phyloP scores from a whole-genome alignment of 1,140 invertebrate genomes.

The Papilio polyxenes region DNA sequence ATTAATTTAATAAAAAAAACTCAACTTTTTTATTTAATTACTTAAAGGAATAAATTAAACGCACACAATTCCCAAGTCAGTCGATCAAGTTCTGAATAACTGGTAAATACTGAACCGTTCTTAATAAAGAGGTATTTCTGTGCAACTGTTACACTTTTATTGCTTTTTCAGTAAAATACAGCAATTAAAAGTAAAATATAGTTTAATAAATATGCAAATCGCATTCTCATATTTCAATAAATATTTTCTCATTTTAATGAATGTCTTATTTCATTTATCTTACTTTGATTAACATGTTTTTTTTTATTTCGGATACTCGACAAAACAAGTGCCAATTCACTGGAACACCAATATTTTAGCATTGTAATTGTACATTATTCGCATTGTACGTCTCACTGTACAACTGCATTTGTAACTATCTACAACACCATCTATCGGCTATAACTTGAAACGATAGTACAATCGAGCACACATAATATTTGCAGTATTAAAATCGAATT shows the following conservation, averaged over 20 bases:
- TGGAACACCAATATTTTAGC: not conserved
- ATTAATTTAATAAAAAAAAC: not conserved
- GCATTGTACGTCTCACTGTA: not conserved
- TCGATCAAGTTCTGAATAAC: too few species aligned
- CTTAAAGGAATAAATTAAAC: too few species aligned
- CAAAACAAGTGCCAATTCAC: not conserved
- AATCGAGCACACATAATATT: slow-evolving; percentile 7
- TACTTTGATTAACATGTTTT: not conserved
- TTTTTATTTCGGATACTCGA: not conserved
- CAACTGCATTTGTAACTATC: slow-evolving; percentile 20
- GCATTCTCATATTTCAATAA: not conserved
- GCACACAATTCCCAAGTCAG: too few species aligned
- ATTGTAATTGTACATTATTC: not conserved
- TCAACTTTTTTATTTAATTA: too few species aligned
- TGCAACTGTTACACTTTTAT: not conserved
- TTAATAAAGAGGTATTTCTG: not conserved
- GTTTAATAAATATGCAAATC: not conserved
- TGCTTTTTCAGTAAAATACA: not conserved
- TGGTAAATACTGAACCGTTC: too few species aligned
- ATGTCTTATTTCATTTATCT: not conserved
- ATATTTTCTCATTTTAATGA: not conserved
- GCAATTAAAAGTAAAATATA: not conserved
- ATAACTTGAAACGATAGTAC: not conserved
- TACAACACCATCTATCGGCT: slow-evolving; percentile 10
- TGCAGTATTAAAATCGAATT: not conserved